Evolutionary conservation across 2,797 vertebrate species (phyloP).

Genomic region (Perodicticus potto): DNA sequence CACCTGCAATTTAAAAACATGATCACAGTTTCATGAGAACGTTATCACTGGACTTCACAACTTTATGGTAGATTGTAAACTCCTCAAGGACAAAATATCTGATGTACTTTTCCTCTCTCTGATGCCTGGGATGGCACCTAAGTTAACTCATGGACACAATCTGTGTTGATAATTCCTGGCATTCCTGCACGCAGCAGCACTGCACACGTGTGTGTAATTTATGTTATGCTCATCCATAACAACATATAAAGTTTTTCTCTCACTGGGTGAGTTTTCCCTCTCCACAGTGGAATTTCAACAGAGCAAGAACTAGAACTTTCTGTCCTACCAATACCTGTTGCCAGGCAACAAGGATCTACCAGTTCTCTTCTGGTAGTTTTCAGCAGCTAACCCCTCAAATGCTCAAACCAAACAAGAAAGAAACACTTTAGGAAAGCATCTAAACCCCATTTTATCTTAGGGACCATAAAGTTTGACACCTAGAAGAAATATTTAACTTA

Average conservation of each 20-base stretch:
- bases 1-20: background rate
- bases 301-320: constrained; percentile 21
- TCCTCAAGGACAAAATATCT: background rate
- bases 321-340: constrained; percentile 14
- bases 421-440: background rate
- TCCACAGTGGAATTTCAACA: constrained; percentile 1
- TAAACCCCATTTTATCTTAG: background rate
- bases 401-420: constrained; percentile 36
- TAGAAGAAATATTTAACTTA: background rate
- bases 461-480: background rate
- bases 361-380: background rate
- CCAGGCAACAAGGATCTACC: background rate
- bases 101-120: background rate
- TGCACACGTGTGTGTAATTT: background rate
- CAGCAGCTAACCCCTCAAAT: background rate
- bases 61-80: background rate
- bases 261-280: background rate
- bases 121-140: background rate
- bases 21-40: background rate
- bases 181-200: background rate
- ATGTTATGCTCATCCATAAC: background rate
- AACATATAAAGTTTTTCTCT: background rate
- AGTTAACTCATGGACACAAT: background rate
- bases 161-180: background rate
- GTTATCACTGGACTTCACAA: background rate